Percentiles rank a stretch among this genome's conserved stretches.
phyloP scores from a whole-genome alignment of 2,888 invertebrate species.

The Saturnia japonica region DNA sequence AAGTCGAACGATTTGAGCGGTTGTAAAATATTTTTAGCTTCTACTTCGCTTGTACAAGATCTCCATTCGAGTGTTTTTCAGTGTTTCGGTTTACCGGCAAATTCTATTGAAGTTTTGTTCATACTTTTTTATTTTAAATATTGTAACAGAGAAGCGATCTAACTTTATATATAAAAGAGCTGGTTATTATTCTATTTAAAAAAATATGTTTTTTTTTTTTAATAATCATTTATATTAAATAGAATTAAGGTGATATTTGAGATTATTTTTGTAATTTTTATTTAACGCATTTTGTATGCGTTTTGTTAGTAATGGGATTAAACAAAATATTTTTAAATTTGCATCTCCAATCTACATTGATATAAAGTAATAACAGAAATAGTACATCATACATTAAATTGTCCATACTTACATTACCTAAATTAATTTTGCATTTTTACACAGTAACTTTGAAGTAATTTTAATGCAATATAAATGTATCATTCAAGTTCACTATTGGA shows the following conservation, averaged over 20 bases:
- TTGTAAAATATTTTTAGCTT: slow-evolving; percentile 16
- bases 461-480: not conserved
- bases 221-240: not conserved
- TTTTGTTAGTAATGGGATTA: not conserved
- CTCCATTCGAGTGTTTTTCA: not conserved
- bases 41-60: slow-evolving; percentile 1
- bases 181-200: not conserved
- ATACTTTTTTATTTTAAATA: not conserved
- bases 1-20: not conserved
- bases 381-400: not conserved
- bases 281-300: not conserved
- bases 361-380: not conserved
- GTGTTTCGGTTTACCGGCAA: not conserved
- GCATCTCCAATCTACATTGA: not conserved
- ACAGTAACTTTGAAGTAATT: not conserved
- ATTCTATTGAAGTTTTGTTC: slow-evolving; percentile 1
- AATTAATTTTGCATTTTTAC: not conserved
- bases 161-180: not conserved
- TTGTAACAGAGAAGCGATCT: not conserved
- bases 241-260: not conserved
- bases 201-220: not conserved
- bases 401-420: not conserved
- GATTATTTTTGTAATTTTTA: not conserved
- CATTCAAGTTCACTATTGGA: not conserved
- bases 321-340: not conserved